A percentile compares a stretch with the other conserved stretches of the same genome.
These are phyloP conservation scores for Nematostella vectensis DNA, from an alignment of 92 coral and sea anemone genomes.

Conservation along the genomic window DNA sequence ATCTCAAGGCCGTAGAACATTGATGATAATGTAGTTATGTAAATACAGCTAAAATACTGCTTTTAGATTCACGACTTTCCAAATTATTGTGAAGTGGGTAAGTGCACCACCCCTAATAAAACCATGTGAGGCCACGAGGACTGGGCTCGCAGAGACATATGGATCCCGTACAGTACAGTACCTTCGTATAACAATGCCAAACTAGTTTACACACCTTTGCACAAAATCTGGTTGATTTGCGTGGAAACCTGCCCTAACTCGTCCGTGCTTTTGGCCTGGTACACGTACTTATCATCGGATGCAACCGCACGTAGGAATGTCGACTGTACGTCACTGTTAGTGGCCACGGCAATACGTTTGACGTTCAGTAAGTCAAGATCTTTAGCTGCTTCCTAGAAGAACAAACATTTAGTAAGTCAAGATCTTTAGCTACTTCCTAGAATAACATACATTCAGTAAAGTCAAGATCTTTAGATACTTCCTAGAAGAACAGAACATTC, in stretches of 20 bases:
- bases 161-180: too few species aligned
- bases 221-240: slow-evolving; percentile 5
- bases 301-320: slow-evolving; percentile 16
- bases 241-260: neutral
- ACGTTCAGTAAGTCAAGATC: slow-evolving; percentile 15
- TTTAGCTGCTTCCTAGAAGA: slow-evolving; percentile 8
- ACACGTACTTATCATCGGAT: slow-evolving; percentile 8
- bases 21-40: too few species aligned
- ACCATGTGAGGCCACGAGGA: too few species aligned
- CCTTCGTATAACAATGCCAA: too few species aligned
- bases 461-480: slow-evolving; percentile 10
- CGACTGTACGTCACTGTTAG: neutral
- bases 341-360: slow-evolving; percentile 20
- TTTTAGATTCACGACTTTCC: too few species aligned
- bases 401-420: slow-evolving; percentile 18
- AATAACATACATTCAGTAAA: slow-evolving; percentile 9
- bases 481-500: slow-evolving; percentile 10
- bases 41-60: too few species aligned
- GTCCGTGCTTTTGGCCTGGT: neutral
- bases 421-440: slow-evolving; percentile 8
- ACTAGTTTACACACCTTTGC: slow-evolving; percentile 22
- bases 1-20: too few species aligned
- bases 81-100: too few species aligned
- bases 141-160: too few species aligned
- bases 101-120: too few species aligned